These are phyloP conservation scores for Alexandromys oeconomus DNA, from an alignment of 2,797 vertebrate species.

Conservation along the genomic window DNA sequence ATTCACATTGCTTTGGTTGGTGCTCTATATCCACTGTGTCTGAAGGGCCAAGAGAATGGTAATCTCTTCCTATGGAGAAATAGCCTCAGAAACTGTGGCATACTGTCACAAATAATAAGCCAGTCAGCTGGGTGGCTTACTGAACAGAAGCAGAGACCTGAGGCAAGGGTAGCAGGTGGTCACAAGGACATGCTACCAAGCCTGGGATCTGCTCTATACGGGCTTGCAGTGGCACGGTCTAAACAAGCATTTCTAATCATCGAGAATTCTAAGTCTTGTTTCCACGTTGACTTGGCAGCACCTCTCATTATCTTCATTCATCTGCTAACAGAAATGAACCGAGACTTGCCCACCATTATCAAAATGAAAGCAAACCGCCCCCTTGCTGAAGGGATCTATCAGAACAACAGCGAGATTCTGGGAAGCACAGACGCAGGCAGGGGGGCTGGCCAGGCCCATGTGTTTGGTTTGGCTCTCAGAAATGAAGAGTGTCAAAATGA, in stretches of 20 bases:
- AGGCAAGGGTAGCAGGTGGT: not conserved
- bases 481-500: conserved; percentile 71
- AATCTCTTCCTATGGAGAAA: not conserved
- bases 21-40: not conserved
- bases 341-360: conserved; percentile 10
- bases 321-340: not conserved
- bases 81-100: not conserved
- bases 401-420: conserved; percentile 43
- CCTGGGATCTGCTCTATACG: not conserved
- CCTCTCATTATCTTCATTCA: conserved; percentile 48
- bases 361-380: conserved; percentile 31
- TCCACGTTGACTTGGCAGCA: conserved; percentile 18
- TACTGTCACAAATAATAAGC: not conserved
- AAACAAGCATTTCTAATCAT: conserved; percentile 35
- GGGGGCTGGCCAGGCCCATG: not conserved
- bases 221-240: not conserved
- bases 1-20: not conserved
- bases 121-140: not conserved
- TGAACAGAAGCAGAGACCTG: not conserved
- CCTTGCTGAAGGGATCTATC: conserved; percentile 61
- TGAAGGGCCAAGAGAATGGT: conserved; percentile 23
- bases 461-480: conserved; percentile 78
- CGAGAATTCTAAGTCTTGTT: conserved; percentile 2
- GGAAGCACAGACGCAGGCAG: conserved; percentile 5
- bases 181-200: not conserved